phyloP scores from a whole-genome alignment of 2,888 invertebrate species.

The Orthosia cruda region DNA sequence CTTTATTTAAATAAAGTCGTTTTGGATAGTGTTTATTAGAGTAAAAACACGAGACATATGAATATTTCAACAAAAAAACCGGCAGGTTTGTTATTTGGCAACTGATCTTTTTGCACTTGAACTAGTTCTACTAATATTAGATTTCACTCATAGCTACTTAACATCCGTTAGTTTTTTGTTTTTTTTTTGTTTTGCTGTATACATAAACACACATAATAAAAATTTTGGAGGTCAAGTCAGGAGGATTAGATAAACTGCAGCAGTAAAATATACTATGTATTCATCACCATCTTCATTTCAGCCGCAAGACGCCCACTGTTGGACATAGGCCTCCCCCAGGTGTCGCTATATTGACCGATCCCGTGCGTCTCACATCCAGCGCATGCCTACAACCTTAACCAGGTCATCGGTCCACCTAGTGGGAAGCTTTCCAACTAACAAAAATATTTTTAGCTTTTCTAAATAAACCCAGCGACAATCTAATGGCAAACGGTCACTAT shows the following conservation, averaged over 20 bases:
- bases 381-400: too few species aligned
- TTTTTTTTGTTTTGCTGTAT: not conserved
- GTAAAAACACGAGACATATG: too few species aligned
- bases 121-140: not conserved
- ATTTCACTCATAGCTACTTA: not conserved
- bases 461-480: slow-evolving; percentile 34
- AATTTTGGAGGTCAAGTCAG: too few species aligned
- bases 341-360: too few species aligned
- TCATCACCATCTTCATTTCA: too few species aligned
- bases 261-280: too few species aligned
- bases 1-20: not conserved
- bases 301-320: too few species aligned
- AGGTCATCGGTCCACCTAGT: too few species aligned
- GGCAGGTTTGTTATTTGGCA: not conserved
- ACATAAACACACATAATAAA: not conserved
- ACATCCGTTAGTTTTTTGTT: not conserved
- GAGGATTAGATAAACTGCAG: too few species aligned
- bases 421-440: too few species aligned
- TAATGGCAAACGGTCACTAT: slow-evolving; percentile 55
- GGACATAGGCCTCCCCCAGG: too few species aligned
- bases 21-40: not conserved
- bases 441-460: not conserved
- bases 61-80: not conserved
- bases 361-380: too few species aligned
- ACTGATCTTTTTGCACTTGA: not conserved